These are phyloP conservation scores for Pachyrhynchus sulphureomaculatus DNA, from an alignment of 1,140 invertebrate species.

Conservation along the genomic window DNA sequence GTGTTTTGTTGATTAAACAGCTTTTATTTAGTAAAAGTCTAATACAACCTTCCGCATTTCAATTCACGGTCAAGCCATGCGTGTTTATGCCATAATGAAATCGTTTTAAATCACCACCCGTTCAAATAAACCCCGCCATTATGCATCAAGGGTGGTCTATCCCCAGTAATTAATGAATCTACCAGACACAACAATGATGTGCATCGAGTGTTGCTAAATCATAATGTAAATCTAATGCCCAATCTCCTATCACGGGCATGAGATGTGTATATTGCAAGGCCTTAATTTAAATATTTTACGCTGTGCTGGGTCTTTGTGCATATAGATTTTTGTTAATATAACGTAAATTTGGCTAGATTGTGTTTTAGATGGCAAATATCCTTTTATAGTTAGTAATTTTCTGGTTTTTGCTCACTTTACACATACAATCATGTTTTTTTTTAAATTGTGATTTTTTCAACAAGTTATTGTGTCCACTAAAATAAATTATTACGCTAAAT, in stretches of 20 bases:
- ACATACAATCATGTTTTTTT: too few relatives aligned
- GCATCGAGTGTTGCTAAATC: slow-evolving; percentile 32
- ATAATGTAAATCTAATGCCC: slow-evolving; percentile 35
- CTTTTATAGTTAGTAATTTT: too few relatives aligned
- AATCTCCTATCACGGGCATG: slow-evolving; percentile 38
- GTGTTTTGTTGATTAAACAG: too few relatives aligned
- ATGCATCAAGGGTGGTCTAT: not conserved
- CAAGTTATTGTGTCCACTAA: too few relatives aligned
- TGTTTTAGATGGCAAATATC: not conserved
- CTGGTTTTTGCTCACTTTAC: too few relatives aligned
- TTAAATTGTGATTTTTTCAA: too few relatives aligned
- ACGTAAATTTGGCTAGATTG: slow-evolving; percentile 8
- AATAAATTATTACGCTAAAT: too few relatives aligned
- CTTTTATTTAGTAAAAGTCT: too few relatives aligned
- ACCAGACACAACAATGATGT: slow-evolving; percentile 32
- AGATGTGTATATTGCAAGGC: slow-evolving; percentile 41
- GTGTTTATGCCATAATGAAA: too few relatives aligned
- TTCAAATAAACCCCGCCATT: slow-evolving; percentile 9
- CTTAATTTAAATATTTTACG: slow-evolving; percentile 45
- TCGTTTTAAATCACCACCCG: too few relatives aligned
- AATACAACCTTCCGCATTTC: too few relatives aligned
- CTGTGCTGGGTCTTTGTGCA: slow-evolving; percentile 17
- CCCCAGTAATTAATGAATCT: slow-evolving; percentile 22
- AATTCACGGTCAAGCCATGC: too few relatives aligned
- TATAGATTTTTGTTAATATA: not conserved